Evolutionary conservation across 2,797 vertebrate genomes (phyloP).

Genomic region (Sphenodon punctatus): DNA sequence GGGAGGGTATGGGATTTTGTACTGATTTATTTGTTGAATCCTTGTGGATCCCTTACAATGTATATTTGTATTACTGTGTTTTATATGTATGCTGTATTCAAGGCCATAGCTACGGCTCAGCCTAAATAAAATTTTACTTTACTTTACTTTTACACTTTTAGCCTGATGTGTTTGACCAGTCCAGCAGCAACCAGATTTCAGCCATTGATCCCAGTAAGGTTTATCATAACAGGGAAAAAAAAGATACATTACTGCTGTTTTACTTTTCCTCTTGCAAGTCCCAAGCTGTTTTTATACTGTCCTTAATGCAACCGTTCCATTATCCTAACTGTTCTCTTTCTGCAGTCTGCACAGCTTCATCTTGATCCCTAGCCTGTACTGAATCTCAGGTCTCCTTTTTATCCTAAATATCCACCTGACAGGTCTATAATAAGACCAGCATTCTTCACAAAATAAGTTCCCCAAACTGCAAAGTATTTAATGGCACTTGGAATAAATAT

Average conservation of each 20-base stretch:
- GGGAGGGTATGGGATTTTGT: no score
- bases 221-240: constrained; percentile 23
- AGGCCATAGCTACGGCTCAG: no score
- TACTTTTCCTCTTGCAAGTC: constrained; percentile 20
- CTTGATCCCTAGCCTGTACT: neutral
- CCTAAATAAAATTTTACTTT: no score
- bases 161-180: neutral
- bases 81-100: no score
- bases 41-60: no score
- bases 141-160: no score
- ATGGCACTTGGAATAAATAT: constrained; percentile 18
- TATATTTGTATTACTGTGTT: no score
- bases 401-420: constrained; percentile 12
- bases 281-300: neutral
- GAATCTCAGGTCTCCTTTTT: constrained; percentile 8
- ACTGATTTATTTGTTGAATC: no score
- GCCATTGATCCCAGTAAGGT: neutral
- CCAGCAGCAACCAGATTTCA: neutral
- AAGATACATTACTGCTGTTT: constrained; percentile 37
- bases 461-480: constrained; percentile 11
- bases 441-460: constrained; percentile 30
- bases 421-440: neutral
- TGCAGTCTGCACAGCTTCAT: neutral
- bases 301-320: constrained; percentile 28
- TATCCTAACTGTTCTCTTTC: constrained; percentile 18